phyloP scores from a whole-genome alignment of 2,888 invertebrate genomes.

The Dugesia japonica region DNA sequence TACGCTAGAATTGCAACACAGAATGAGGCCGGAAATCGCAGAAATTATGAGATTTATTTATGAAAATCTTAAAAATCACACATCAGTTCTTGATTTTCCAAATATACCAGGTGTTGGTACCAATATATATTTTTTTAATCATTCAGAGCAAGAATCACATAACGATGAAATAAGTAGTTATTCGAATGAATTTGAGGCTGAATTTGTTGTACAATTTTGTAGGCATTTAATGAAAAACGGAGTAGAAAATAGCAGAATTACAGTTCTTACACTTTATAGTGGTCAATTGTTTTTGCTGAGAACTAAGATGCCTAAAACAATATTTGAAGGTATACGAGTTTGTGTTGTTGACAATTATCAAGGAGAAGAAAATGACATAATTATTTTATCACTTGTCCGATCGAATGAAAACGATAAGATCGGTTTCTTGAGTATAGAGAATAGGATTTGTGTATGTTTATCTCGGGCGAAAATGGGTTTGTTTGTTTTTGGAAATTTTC shows the following conservation, averaged over 20 bases:
- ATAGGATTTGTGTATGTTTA: constrained; percentile 44
- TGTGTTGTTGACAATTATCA: constrained; percentile 30
- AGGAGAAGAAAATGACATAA: constrained; percentile 41
- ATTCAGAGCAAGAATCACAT: constrained; percentile 38
- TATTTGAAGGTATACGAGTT: constrained; percentile 20
- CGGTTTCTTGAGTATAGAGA: constrained; percentile 42
- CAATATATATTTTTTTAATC: constrained; percentile 43
- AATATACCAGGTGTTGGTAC: constrained; percentile 37
- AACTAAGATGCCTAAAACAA: constrained; percentile 38
- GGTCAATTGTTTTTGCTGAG: constrained; percentile 41
- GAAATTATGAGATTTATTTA: constrained; percentile 24
- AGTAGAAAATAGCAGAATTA: constrained; percentile 40
- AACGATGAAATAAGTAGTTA: constrained; percentile 40
- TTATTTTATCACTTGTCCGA: constrained; percentile 38
- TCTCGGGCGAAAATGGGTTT: constrained; percentile 50
- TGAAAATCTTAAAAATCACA: constrained; percentile 17
- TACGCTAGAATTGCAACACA: constrained; percentile 28
- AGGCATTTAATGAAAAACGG: constrained; percentile 42
- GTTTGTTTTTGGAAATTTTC: constrained; percentile 44
- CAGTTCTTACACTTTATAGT: constrained; percentile 43
- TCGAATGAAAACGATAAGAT: constrained; percentile 40
- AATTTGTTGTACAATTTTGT: constrained; percentile 39
- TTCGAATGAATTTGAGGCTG: constrained; percentile 42
- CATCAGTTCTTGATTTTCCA: constrained; percentile 9
- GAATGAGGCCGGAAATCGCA: constrained; percentile 31